A percentile compares a stretch with the other conserved stretches of the same genome.
Evolutionary conservation across 2,113 vertebrate species (phyloP).

Genomic region (Cyprinodon brontotheroides): DNA sequence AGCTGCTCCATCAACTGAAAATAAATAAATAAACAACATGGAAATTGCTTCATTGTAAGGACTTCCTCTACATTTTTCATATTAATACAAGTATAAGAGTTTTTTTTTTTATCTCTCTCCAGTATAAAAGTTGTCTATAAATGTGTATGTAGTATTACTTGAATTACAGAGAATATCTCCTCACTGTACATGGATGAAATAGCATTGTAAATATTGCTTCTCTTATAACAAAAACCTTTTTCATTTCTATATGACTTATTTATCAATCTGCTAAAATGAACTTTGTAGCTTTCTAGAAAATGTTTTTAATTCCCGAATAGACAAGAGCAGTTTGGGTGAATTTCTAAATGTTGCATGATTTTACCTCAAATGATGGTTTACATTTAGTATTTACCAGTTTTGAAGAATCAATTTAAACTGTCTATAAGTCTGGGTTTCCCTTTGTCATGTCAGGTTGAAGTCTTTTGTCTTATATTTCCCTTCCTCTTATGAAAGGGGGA

Average conservation of each 20-base stretch:
- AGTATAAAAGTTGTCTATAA: not conserved
- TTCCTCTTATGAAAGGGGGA: too few species aligned
- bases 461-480: too few species aligned
- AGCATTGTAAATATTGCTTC: not conserved
- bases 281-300: too few species aligned
- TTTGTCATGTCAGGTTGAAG: too few species aligned
- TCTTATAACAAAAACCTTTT: too few species aligned
- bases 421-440: too few species aligned
- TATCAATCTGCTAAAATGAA: not conserved
- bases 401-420: too few species aligned
- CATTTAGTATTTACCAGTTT: too few species aligned
- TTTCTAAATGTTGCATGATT: too few species aligned
- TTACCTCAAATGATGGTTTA: too few species aligned
- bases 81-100: not conserved
- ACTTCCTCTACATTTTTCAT: not conserved
- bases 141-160: not conserved
- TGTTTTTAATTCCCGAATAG: too few species aligned
- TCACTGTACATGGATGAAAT: not conserved
- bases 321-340: too few species aligned
- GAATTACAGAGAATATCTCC: not conserved
- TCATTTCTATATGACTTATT: not conserved
- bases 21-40: not conserved
- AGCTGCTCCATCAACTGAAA: slow-evolving; percentile 10
- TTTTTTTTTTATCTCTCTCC: not conserved
- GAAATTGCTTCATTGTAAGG: not conserved